Base-by-base conservation (phyloP, 2,888 invertebrate species). In the Eulithis testata region DNA sequence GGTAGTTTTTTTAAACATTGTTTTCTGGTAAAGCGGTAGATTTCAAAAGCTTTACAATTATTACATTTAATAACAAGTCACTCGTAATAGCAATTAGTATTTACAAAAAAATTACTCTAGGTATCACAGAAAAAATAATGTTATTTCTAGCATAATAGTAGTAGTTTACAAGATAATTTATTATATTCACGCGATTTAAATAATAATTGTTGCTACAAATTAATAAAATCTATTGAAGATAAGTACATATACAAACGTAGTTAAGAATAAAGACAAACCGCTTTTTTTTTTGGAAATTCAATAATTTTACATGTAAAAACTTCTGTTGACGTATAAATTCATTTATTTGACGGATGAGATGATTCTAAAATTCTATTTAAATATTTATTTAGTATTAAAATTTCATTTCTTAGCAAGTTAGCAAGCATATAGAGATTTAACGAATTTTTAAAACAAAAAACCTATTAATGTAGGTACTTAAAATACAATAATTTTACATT, bases 71-170 rank as follows among this genome's bases (percentile, higher is more conserved):
- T 86, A 86, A 86, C 83, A 81, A 83, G 81, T 83, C 81, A 82
- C 84, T 84, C 82, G 77, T 82, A 78, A 76, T 82, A 84, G 86
- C 83, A 69, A 77, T 77, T 90, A 63, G 67, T 67, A 90, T 91
- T 85, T 91, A 91, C 91, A 91, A 85, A 86, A 85, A 81, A 82
- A 84, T 88, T 90, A 89, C 77, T 86, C 91, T 93, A 92, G 86
- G 87, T 93, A 93, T 93, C 92, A 93, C 92, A 93, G 92, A 92
- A 92, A 90, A 91, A 89, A 92, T 90, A 92, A 92, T 90, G 89
- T 88, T 84, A 84, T 81, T 78, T 80, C 86, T 86, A 85, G 85
- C 83, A 75, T 84, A 82, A 78, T 78, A 80, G 73, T 79, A 75
- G 76, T 79, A 80, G 81, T 80, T 78, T 80, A 77, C 76, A 79